These are phyloP conservation scores for Neotoxoptera formosana DNA, from an alignment of 1,140 invertebrate species.

Conservation along the genomic window DNA sequence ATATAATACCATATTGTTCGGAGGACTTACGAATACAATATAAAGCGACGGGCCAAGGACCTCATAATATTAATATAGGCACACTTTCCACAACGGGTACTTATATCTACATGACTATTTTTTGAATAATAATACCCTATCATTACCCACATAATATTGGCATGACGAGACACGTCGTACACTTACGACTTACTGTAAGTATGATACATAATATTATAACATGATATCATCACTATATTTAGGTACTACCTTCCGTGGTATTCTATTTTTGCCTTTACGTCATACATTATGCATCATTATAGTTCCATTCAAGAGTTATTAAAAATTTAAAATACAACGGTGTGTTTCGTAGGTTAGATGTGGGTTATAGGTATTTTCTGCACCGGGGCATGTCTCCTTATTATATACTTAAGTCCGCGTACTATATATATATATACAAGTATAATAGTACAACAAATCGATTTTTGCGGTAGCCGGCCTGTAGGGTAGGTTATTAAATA, in stretches of 20 bases:
- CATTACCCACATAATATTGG: not conserved
- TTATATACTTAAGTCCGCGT: not conserved
- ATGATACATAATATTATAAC: no score
- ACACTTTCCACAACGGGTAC: not conserved
- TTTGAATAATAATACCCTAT: not conserved
- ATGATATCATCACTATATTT: not conserved
- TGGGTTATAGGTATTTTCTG: not conserved
- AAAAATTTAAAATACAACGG: not conserved
- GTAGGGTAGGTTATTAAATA: not conserved
- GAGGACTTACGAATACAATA: not conserved
- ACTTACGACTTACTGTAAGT: not conserved
- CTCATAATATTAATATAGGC: not conserved
- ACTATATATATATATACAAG: not conserved
- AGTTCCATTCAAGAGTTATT: slow-evolving; percentile 1
- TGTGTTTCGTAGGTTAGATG: not conserved
- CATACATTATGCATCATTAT: not conserved
- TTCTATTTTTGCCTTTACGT: not conserved
- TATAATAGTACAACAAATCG: not conserved
- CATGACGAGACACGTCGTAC: not conserved
- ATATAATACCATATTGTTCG: not conserved
- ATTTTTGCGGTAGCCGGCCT: not conserved
- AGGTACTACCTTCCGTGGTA: not conserved
- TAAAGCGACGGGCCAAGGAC: not conserved
- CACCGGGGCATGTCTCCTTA: not conserved
- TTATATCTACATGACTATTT: not conserved